A percentile compares a stretch with the other conserved stretches of the same genome.
Conservation (phyloP, 2,113 vertebrate genomes). For the Delphinus delphis region DNA sequence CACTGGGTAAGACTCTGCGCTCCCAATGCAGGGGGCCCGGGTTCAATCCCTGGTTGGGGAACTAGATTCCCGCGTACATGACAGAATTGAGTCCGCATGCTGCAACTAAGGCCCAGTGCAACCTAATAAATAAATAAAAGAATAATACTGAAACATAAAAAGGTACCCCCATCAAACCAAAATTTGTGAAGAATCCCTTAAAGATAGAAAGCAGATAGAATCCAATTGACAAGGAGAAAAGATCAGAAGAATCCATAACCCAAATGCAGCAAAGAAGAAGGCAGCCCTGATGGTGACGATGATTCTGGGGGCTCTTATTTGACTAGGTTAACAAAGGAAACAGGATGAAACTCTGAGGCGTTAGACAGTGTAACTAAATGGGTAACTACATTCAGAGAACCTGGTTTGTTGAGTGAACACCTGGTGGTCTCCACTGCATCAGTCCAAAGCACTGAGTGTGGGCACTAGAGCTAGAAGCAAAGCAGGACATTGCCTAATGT, state of each 20-base stretch:
- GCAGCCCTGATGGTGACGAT: background rate
- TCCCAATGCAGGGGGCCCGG: too few relatives aligned
- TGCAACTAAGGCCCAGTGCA: too few relatives aligned
- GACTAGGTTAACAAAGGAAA: background rate
- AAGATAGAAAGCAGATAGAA: background rate
- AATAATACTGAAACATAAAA: background rate
- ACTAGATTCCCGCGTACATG: too few relatives aligned
- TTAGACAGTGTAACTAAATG: background rate
- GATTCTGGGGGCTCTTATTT: background rate
- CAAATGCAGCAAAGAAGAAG: background rate
- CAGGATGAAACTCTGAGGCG: background rate
- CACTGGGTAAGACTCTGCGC: too few relatives aligned
- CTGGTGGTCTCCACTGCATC: rapidly evolving
- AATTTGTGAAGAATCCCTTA: background rate
- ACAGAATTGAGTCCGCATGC: too few relatives aligned
- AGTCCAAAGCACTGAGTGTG: background rate
- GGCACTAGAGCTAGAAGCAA: background rate
- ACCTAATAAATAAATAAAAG: too few relatives aligned
- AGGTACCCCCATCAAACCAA: background rate
- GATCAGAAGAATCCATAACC: background rate
- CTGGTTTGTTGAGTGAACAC: background rate
- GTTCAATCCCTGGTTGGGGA: too few relatives aligned
- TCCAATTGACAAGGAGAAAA: background rate
- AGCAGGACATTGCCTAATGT: rapidly evolving
- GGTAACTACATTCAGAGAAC: background rate